Conservation (phyloP, 2,113 vertebrate genomes). For the Ariopsis seemanni region DNA sequence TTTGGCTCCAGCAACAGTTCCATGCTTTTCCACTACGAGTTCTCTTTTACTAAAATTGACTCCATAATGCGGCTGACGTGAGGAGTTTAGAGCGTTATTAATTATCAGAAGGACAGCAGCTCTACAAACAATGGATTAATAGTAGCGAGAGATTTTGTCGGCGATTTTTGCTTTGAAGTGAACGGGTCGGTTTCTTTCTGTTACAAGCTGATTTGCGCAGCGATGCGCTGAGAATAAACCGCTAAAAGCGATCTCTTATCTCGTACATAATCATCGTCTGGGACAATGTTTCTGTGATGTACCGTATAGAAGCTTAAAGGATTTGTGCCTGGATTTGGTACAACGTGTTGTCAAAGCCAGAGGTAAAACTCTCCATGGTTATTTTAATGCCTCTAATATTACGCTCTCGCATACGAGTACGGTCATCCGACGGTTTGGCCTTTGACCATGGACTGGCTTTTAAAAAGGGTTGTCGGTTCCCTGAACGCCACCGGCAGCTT, state of each 20-base stretch:
- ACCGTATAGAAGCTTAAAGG: conserved; percentile 12
- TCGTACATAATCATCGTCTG: background rate
- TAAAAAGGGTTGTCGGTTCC: background rate
- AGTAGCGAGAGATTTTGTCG: background rate
- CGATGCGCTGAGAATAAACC: background rate
- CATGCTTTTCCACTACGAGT: background rate
- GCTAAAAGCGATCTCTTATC: background rate
- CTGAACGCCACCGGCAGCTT: background rate
- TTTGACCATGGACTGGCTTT: background rate
- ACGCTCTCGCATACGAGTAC: background rate
- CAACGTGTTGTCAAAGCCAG: background rate
- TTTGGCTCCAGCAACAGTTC: background rate
- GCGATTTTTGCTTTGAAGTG: background rate
- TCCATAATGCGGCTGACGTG: background rate
- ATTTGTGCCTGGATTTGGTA: conserved; percentile 13
- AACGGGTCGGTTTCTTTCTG: background rate
- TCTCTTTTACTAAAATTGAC: background rate
- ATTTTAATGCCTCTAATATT: conserved; percentile 1
- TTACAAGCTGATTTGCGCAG: background rate
- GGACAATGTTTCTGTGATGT: background rate
- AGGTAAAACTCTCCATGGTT: background rate
- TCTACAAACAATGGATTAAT: background rate
- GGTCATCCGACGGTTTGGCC: background rate
- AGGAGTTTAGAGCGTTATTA: background rate
- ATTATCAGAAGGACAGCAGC: background rate